Base-by-base conservation (phyloP, 2,113 vertebrate genomes). In the Megaceryle maxima region DNA sequence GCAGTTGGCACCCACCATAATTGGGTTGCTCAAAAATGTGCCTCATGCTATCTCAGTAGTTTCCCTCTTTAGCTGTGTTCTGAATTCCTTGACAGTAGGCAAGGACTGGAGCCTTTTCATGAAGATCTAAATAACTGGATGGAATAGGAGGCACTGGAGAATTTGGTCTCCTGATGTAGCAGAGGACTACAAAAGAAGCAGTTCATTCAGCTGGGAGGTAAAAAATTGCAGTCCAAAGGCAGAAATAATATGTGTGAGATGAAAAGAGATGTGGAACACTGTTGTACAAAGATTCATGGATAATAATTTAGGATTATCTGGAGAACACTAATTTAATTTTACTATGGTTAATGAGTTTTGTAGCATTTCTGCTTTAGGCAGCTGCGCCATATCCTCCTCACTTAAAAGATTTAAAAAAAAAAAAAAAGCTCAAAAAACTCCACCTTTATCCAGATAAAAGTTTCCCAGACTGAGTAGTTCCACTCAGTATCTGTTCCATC, bases 311-410 rank as follows among this genome's bases (percentile, higher is more conserved):
- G n/a, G 85, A 70, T 91, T 87, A 74, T 78, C 82, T 93, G 35
- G 79, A 93, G 63, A 96, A 6, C 28, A 74, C 29, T 83, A 81
- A 92, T 90, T 89, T 87, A 94, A 95, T 94, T 96, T 88, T 72
- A 67, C n/a, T 80, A 41, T 26, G 10, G 67, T 29, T 93, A 95
- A 95, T 83, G 91, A 95, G 63, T 93, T 93, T 94, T 92, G 72
- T 86, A 91, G 50, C 48, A 86, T 94, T 97, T 88, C 37, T 96
- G 50, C 59, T 96, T 95, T 87, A 96, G 83, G 77, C 89, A 83
- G 62, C 48, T 53, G 60, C 12, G 88, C 44, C 37, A 33, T 63
- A 92, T 73, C n/a, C 14, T 84, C 35, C 44, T 69, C 19, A 33
- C 39, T 73, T 76, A 31, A 72, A 70, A 75, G 7, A 37, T 37